Evolutionary conservation across 1,140 invertebrate species (phyloP).

Genomic region (Linepithema humile): DNA sequence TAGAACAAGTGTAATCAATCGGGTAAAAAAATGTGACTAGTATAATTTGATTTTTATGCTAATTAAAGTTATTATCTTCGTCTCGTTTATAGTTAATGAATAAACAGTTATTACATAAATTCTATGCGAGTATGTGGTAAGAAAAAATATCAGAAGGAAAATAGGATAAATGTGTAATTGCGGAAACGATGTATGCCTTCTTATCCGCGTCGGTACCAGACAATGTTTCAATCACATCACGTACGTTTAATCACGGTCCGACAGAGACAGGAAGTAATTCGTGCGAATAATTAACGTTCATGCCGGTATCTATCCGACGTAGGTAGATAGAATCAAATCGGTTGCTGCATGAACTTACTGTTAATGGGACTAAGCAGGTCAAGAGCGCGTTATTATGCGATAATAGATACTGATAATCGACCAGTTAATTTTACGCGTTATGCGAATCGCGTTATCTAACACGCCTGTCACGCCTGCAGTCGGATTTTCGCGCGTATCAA

Average conservation of each 20-base stretch:
- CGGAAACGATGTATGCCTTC: neutral
- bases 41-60: neutral
- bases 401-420: constrained; percentile 20
- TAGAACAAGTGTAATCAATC: neutral
- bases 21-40: neutral
- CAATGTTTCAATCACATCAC: neutral
- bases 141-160: neutral
- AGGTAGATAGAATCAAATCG: constrained; percentile 37
- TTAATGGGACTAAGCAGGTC: constrained; percentile 63
- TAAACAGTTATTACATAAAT: neutral
- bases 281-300: neutral
- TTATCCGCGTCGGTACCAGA: neutral
- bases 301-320: neutral
- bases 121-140: neutral
- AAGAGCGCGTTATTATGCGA: constrained; percentile 51
- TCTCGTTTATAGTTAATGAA: neutral
- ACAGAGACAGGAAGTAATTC: neutral
- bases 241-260: neutral
- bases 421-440: constrained; percentile 12
- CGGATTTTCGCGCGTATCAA: neutral
- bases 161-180: neutral
- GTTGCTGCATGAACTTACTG: neutral
- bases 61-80: neutral
- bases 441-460: constrained; percentile 5
- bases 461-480: neutral